Evolutionary conservation across 2,888 invertebrate genomes (phyloP), one percentile per base, ranked within the genome.

Genomic region (Erpobdella octoculata): DNA sequence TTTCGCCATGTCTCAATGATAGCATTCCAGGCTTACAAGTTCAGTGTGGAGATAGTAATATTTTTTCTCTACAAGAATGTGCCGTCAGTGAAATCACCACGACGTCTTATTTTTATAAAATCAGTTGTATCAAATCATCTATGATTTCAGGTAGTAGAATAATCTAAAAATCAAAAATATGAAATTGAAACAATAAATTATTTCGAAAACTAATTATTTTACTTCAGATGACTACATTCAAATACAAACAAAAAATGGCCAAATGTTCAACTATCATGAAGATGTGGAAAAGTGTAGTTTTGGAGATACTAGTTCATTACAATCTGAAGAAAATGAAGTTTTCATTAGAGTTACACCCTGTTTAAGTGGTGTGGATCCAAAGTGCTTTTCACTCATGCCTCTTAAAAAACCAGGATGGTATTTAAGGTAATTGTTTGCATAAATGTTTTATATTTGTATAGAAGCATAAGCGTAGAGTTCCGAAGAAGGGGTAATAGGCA

Each of bases 361-460:
- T 53, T 28, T 35, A 4, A 37, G 36, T 6, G 61, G 36, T 18
- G 36, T 6, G 28, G 38, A 21, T 15, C 35, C 61, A 0, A 33
- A 70, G 31, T 70, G 70, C 15, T 35, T 70, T 35, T 70, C 70
- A 12, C 2, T 70, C 35, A 59, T 70, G 70, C 12, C 70, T 59
- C 18, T 59, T 28, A 0, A 53, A 28, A 53, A 58, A 12, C 70
- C 58, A 25, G 70, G 70, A 2, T 70, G 70, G 70, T 70, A 48
- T 59, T n/a, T 59, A 2, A 33, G 70, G 59, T 59, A 70, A 31
- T 25, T 53, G 31, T 2, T 67, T 46, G 25, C 9, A n/a, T 12
- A 37, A n/a, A 5, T 36, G 41, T 41, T 36, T 38, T 12, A 38
- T 41, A 46, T 67, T 67, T 38, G 18, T 41, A 12, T 12, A 38